These are phyloP conservation scores for Sapajus apella DNA, from an alignment of 2,113 vertebrate species.

Conservation along the genomic window DNA sequence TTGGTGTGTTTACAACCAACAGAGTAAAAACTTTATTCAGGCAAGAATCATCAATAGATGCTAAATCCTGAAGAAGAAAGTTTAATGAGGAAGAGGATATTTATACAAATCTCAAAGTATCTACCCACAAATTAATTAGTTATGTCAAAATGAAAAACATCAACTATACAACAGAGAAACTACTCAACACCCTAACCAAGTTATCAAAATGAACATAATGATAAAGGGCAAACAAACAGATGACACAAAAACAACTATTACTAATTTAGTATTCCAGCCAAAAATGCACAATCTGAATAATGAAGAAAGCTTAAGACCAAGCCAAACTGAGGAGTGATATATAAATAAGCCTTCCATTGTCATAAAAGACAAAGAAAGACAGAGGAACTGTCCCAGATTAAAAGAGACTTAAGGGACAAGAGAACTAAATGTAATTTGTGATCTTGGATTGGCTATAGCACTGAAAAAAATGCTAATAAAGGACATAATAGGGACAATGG, in stretches of 20 bases:
- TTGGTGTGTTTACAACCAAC: background rate
- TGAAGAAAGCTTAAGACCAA: conserved; percentile 23
- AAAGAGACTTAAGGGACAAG: background rate
- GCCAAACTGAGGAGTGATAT: background rate
- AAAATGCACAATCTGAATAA: conserved; percentile 23
- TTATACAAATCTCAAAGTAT: conserved; percentile 15
- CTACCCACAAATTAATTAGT: conserved; percentile 8
- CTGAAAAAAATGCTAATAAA: background rate
- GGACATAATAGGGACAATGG: background rate
- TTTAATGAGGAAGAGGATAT: conserved; percentile 17
- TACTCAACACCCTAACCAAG: conserved; percentile 9
- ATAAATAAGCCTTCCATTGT: conserved; percentile 2
- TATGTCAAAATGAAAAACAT: conserved; percentile 45
- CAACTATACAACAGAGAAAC: background rate
- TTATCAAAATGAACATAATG: conserved; percentile 27
- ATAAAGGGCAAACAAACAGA: background rate
- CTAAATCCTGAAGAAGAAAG: background rate
- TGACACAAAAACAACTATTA: background rate
- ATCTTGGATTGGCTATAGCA: background rate
- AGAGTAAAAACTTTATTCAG: background rate
- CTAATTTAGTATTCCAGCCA: background rate
- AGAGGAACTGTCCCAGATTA: background rate
- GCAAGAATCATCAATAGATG: conserved; percentile 26
- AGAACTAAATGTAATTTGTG: background rate
- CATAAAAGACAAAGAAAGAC: conserved; percentile 20